A percentile compares a stretch with the other conserved stretches of the same genome.
These are phyloP conservation scores for Myoxocephalus aenaeus DNA, from an alignment of 2,797 vertebrate genomes.

Conservation along the genomic window DNA sequence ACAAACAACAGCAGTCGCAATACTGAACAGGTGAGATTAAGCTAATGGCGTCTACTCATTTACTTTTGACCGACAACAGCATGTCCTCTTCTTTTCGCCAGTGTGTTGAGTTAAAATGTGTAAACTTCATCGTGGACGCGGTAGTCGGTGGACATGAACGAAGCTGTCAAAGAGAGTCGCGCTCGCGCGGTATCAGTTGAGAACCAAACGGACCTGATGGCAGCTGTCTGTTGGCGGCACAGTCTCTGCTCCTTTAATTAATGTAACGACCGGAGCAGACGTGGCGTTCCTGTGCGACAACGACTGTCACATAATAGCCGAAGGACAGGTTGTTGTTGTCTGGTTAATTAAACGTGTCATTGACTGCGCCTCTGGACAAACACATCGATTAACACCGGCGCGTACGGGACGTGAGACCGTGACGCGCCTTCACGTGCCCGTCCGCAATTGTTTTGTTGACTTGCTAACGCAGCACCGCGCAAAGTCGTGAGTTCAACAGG, in stretches of 20 bases:
- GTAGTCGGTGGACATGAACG: conserved; percentile 14
- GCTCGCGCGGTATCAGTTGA: conserved; percentile 27
- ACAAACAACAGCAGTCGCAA: conserved; percentile 40
- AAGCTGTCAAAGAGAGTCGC: conserved; percentile 30
- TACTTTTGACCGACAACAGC: neutral
- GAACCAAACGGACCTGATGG: conserved; percentile 31
- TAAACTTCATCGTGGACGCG: conserved; percentile 30
- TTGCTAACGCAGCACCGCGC: conserved; percentile 6
- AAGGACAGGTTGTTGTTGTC: conserved; percentile 41
- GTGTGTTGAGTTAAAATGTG: neutral
- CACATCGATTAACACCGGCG: neutral
- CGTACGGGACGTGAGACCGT: neutral
- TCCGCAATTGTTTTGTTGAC: neutral
- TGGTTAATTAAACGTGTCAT: neutral
- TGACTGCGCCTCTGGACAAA: neutral
- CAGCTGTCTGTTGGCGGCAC: conserved; percentile 21
- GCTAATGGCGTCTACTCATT: neutral
- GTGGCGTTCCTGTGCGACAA: neutral
- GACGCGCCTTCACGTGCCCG: neutral
- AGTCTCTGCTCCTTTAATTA: conserved; percentile 7
- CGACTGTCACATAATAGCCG: conserved; percentile 1
- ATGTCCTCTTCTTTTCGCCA: neutral
- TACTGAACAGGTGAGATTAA: conserved; percentile 77
- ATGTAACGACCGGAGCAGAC: neutral
- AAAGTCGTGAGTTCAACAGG: conserved; percentile 48